Evolutionary conservation across 2,888 invertebrate genomes (phyloP), one percentile per base, ranked within the genome.

Genomic region (Chrysina gloriosa): DNA sequence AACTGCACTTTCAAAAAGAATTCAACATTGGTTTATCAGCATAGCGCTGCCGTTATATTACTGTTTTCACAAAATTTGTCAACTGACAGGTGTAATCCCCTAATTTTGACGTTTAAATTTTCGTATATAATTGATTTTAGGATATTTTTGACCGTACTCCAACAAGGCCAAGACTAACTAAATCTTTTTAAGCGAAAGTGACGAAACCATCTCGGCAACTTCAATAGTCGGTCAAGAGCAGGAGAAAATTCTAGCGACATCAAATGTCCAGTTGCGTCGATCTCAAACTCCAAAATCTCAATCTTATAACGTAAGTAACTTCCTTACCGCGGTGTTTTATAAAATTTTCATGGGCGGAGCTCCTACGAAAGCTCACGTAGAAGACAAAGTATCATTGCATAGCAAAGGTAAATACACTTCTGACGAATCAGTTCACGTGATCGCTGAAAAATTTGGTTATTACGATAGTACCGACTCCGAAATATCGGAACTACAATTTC

Each of bases 41-140:
- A 64, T 36, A 11, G 52, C 52, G 11, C 52, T 50, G 64, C 16
- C 19, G 23, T 36, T 9, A n/a, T 25, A 19, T 50, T 23, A 39
- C 52, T 25, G 23, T 50, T 48, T 39, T 50, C 19, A 39, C n/a
- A 52, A 64, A 50, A 52, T 64, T 31, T 48, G 47, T 63, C 45
- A 48, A 42, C 63, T 63, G 68, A 63, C 68, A 68, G 45, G 52
- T 64, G 45, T 42, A 68, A 29, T 64, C 47, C 42, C 45, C 52
- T 52, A 45, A 61, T 61, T 48, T 65, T 61, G 65, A 65, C 65
- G 58, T 58, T 65, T 64, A 69, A 69, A 69, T 69, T 69, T 69
- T 65, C 65, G 69, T 69, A 69, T 69, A 50, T 65, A 69, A 69
- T 69, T 69, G 65, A 65, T 69, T 69, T 69, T 69, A 69, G 69